A percentile compares a stretch with the other conserved stretches of the same genome.
phyloP scores from a whole-genome alignment of 1,140 invertebrate genomes.

The Drosophila subobscura region DNA sequence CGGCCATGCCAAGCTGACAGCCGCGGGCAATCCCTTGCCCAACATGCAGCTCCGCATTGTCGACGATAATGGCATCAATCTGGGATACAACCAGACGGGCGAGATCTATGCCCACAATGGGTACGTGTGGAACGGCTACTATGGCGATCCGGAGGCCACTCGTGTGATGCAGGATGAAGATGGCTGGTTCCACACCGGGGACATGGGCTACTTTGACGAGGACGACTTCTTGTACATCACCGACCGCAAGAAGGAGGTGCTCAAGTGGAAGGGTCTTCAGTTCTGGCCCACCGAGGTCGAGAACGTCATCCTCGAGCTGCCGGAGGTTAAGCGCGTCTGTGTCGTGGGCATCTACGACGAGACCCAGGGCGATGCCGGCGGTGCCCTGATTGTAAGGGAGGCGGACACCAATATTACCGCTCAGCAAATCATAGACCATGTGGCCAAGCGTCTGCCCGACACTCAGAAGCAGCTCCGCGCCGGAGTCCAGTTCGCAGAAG shows the following conservation, averaged over 20 bases:
- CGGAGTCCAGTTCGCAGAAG: constrained; percentile 86
- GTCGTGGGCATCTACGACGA: constrained; percentile 67
- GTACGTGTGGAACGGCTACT: constrained; percentile 80
- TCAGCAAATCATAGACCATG: constrained; percentile 54
- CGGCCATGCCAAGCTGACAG: constrained; percentile 34
- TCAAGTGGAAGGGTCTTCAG: constrained; percentile 87
- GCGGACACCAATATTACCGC: constrained; percentile 33
- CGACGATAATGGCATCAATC: constrained; percentile 53
- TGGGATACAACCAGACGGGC: constrained; percentile 71
- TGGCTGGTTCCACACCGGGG: constrained; percentile 90
- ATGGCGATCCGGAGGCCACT: constrained; percentile 85
- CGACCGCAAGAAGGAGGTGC: constrained; percentile 90
- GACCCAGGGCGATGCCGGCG: constrained; percentile 47
- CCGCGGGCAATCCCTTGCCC: constrained; percentile 42
- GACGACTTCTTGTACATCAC: constrained; percentile 87
- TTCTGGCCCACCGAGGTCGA: constrained; percentile 76
- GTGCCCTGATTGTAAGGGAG: constrained; percentile 52
- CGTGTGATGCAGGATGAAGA: constrained; percentile 85
- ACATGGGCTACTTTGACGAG: constrained; percentile 88
- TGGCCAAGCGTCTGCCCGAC: constrained; percentile 71
- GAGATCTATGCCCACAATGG: constrained; percentile 78
- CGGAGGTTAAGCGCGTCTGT: constrained; percentile 56
- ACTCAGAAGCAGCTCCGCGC: constrained; percentile 85
- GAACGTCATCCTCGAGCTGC: constrained; percentile 42
- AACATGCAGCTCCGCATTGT: constrained; percentile 71